phyloP scores from a whole-genome alignment of 2,888 invertebrate genomes.

The Tenthredo notha region DNA sequence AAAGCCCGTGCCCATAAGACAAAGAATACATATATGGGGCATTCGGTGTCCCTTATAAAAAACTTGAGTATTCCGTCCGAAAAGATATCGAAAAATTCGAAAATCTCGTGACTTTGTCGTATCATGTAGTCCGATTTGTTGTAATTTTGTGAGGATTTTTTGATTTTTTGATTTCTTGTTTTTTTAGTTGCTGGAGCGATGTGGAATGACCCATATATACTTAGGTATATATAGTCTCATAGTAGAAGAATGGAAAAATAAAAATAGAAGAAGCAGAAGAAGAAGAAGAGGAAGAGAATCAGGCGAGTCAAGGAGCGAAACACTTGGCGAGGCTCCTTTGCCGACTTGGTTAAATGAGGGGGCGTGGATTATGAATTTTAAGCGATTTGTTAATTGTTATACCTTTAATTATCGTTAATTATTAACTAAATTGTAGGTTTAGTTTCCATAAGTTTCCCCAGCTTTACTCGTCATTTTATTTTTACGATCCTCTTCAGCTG shows the following conservation, averaged over 20 bases:
- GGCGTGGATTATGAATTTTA: constrained; percentile 65
- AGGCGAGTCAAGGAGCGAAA: constrained; percentile 32
- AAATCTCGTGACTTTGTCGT: too few species aligned
- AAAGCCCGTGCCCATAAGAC: constrained; percentile 14
- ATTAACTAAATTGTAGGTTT: constrained; percentile 62
- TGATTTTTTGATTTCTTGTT: too few species aligned
- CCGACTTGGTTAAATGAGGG: constrained; percentile 60
- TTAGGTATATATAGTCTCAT: background rate
- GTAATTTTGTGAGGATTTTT: too few species aligned
- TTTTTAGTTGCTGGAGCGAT: too few species aligned
- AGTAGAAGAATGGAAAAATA: background rate
- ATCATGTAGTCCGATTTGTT: too few species aligned
- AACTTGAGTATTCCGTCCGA: too few species aligned
- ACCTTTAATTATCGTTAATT: constrained; percentile 68
- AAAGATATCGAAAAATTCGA: too few species aligned
- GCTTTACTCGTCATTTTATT: background rate
- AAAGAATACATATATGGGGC: constrained; percentile 4
- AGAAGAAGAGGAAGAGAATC: background rate
- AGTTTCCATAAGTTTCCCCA: constrained; percentile 28
- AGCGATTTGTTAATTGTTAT: constrained; percentile 65
- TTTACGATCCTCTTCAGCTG: background rate
- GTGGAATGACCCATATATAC: background rate
- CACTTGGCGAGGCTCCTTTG: constrained; percentile 49
- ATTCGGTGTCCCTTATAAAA: too few species aligned
- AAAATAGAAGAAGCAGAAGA: background rate